A percentile compares a stretch with the other conserved stretches of the same genome.
phyloP scores from a whole-genome alignment of 1,140 invertebrate species.

The Eriocheir sinensis region DNA sequence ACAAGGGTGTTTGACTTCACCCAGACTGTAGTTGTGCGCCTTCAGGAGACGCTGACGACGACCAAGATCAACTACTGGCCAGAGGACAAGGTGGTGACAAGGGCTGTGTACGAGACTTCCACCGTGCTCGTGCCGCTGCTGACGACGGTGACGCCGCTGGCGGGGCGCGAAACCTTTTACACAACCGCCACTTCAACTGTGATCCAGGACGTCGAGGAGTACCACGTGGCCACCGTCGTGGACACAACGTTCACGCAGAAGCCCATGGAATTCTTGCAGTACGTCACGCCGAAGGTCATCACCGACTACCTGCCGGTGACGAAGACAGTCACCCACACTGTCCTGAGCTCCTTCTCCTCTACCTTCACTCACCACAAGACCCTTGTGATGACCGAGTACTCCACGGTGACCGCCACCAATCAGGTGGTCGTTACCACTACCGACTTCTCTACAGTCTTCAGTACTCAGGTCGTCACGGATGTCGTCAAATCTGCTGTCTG shows the following conservation, averaged over 20 bases:
- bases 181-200: neutral
- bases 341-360: neutral
- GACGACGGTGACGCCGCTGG: slow-evolving; percentile 2
- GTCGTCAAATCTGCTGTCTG: neutral
- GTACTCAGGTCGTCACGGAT: neutral
- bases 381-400: neutral
- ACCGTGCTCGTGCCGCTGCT: neutral
- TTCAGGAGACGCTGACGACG: neutral
- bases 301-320: neutral
- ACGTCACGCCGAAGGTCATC: neutral
- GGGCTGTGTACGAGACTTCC: neutral
- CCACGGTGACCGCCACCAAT: neutral
- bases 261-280: neutral
- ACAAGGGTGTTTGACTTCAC: neutral
- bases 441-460: no score
- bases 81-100: neutral
- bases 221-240: neutral
- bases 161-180: neutral
- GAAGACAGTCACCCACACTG: neutral
- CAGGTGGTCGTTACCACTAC: neutral
- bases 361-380: neutral
- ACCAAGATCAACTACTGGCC: neutral
- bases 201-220: neutral
- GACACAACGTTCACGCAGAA: neutral
- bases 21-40: neutral